Base-by-base conservation (phyloP, 2,797 vertebrate species). In the Lacerta viridis region DNA sequence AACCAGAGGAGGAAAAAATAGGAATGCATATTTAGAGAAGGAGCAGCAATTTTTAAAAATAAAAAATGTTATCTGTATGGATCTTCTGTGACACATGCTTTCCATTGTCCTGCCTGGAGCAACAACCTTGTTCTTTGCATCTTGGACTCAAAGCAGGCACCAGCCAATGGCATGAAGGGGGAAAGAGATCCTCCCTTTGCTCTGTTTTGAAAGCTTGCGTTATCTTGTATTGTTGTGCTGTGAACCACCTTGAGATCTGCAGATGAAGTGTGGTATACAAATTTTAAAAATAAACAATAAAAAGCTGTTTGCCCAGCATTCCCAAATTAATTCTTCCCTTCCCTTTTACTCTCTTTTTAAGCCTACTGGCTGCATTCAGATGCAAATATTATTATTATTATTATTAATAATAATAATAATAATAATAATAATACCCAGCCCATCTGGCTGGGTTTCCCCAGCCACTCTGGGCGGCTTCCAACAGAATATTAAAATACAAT, bases 61-160 rank as follows among this genome's bases (percentile, higher is more conserved):
- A 15, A 93, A 90, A 87, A 94, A 94, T 90, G 92, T 93, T 90
- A 87, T 29, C 92, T 93, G 82, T 91, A 29, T 83, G 81, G 27
- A 88, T 94, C 86, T 69, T 93, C 93, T 74, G 88, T 85, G 85
- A 92, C 93, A 83, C 88, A 11, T 78, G 81, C 77, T 83, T 83
- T 82, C 85, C 43, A 93, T 90, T 94, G 92, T 92, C 90, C 89
- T 86, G 87, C 88, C 91, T 92, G 75, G 41, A 41, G 4, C 50
- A 39, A 55, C 55, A 20, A 61, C 41, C 72, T 43, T 43, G 18
- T 64, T 6, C 3, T 29, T 76, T 41, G 39, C 72, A 66, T 86
- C 64, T 23, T 46, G 27, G n/a, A 33, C 25, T 20, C 74, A 18
- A 18, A 78, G n/a, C 2, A 33, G 61, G 5, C 43, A 23, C 29